A percentile compares a stretch with the other conserved stretches of the same genome.
These are phyloP conservation scores for Hydrotaea diabolus DNA, from an alignment of 2,888 invertebrate species.

Conservation along the genomic window DNA sequence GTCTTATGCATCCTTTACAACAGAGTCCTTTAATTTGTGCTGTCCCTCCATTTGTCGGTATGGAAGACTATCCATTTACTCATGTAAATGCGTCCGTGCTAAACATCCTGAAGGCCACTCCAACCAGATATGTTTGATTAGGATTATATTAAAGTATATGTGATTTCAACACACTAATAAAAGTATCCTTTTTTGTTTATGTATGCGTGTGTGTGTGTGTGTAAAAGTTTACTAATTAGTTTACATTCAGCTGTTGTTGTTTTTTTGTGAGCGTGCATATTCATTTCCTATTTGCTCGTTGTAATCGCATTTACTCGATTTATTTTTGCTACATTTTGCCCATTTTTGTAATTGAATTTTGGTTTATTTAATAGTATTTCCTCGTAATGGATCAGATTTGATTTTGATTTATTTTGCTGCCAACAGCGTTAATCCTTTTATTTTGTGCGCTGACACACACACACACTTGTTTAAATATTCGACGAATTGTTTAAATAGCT, in stretches of 20 bases:
- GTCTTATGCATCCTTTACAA: too few relatives aligned
- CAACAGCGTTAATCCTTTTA: too few relatives aligned
- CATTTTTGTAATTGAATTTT: constrained; percentile 1
- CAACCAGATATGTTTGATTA: neutral
- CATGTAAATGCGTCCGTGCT: too few relatives aligned
- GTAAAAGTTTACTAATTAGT: constrained; percentile 19
- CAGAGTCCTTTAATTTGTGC: too few relatives aligned
- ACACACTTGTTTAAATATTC: too few relatives aligned
- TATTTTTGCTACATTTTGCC: neutral
- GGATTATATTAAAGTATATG: neutral
- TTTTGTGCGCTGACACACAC: too few relatives aligned
- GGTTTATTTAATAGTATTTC: neutral
- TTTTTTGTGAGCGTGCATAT: neutral
- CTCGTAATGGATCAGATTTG: too few relatives aligned
- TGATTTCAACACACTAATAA: constrained; percentile 9
- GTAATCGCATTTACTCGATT: neutral
- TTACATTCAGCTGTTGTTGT: neutral
- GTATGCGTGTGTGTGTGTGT: neutral
- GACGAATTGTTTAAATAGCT: too few relatives aligned
- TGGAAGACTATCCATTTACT: too few relatives aligned
- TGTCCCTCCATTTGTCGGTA: too few relatives aligned
- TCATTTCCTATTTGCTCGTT: neutral
- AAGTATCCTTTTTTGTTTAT: neutral
- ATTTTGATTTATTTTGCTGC: too few relatives aligned
- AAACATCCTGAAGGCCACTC: too few relatives aligned